A percentile compares a stretch with the other conserved stretches of the same genome.
phyloP scores from a whole-genome alignment of 2,888 invertebrate species.

The Apodemia hepburni region DNA sequence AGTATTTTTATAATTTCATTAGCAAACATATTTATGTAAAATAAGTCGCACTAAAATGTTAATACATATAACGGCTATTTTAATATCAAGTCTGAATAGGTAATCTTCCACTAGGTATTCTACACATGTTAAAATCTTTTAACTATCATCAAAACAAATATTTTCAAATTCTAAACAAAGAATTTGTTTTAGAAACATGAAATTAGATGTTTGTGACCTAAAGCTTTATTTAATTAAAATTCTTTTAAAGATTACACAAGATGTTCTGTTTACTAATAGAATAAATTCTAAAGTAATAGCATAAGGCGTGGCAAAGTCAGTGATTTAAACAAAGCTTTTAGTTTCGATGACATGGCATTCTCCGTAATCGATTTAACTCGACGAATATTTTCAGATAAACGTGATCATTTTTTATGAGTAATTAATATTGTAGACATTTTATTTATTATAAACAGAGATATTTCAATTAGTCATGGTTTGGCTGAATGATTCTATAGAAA shows the following conservation, averaged over 20 bases:
- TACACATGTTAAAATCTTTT: neutral
- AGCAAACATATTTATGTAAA: too few species aligned
- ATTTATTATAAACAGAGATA: conserved; percentile 21
- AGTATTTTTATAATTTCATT: too few species aligned
- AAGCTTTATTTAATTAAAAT: conserved; percentile 19
- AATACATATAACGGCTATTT: too few species aligned
- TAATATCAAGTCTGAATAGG: too few species aligned
- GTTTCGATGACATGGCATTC: conserved; percentile 56
- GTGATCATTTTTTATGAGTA: conserved; percentile 59
- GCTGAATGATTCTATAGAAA: neutral
- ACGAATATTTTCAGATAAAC: conserved; percentile 30
- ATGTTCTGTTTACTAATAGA: conserved; percentile 11
- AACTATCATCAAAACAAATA: neutral
- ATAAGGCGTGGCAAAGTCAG: conserved; percentile 50
- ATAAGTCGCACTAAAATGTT: too few species aligned
- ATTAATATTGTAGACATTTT: conserved; percentile 35
- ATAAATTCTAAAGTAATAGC: conserved; percentile 15
- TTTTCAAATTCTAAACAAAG: neutral
- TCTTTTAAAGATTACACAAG: conserved; percentile 21
- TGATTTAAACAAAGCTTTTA: conserved; percentile 72
- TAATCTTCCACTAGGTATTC: neutral
- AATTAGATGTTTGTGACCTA: conserved; percentile 7
- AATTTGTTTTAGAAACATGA: conserved; percentile 10
- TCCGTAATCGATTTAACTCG: conserved; percentile 33
- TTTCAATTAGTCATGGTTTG: conserved; percentile 3